Percentiles rank a stretch among this genome's conserved stretches.
Evolutionary conservation across 2,113 vertebrate species (phyloP).

Genomic region (Gobius niger): DNA sequence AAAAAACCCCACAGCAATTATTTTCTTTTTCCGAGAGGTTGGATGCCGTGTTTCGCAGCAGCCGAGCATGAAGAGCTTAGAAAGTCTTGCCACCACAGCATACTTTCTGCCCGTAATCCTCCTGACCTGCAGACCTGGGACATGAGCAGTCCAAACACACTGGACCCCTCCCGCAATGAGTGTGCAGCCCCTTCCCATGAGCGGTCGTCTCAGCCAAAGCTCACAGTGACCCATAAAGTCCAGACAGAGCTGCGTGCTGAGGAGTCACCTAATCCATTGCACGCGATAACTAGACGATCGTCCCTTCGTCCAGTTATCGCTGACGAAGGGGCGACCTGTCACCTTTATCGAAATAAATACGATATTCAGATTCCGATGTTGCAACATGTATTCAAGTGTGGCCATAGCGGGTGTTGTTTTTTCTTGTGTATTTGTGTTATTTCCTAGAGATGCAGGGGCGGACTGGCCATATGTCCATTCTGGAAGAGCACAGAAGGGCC

Average conservation of each 20-base stretch:
- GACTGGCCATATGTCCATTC: too few relatives aligned
- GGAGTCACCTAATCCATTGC: background rate
- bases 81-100: background rate
- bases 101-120: background rate
- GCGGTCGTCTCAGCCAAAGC: background rate
- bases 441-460: too few relatives aligned
- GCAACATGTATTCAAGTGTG: too few relatives aligned
- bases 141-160: background rate
- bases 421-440: too few relatives aligned
- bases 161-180: background rate
- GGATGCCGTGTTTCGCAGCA: background rate
- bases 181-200: background rate
- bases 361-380: too few relatives aligned
- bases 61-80: constrained; percentile 1
- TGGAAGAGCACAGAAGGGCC: too few relatives aligned
- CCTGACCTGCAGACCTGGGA: background rate
- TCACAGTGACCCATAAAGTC: background rate
- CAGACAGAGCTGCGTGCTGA: background rate
- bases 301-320: background rate
- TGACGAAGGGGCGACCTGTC: background rate
- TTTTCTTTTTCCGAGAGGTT: background rate
- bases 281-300: background rate
- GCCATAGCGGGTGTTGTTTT: too few relatives aligned
- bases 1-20: background rate
- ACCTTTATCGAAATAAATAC: too few relatives aligned